Base-by-base conservation (phyloP, 2,797 vertebrate genomes). In the Macropus fuliginosus region DNA sequence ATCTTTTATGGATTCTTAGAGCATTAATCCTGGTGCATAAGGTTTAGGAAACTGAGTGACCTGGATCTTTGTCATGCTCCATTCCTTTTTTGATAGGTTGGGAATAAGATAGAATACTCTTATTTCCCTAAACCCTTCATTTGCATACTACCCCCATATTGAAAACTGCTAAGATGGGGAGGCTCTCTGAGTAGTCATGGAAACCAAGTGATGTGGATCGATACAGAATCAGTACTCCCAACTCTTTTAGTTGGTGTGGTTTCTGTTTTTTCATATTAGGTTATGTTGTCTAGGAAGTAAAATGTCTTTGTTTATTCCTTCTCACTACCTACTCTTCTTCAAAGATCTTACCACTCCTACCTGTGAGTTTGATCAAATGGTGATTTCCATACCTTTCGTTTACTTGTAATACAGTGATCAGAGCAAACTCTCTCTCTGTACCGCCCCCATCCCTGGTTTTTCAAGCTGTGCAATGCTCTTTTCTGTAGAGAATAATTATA, bases 351-450 rank as follows among this genome's bases (percentile, higher is more conserved):
- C 27, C 21, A 10, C 40, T 50, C 21, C 74, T 10, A 87, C 40
- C 9, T 10, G 56, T 21, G 55, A 56, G 27, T 93, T 62, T 93
- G 90, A 56, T 3, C 16, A 29, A 29, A 18, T 89, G 21, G 27
- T 0, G 24, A 95, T 56, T 57, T 94, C 52, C 27, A 3, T 93
- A 18, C 94, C 92, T 96, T 97, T 94, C 95, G 54, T 59, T 96
- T 55, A 95, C 94, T 31, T 95, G 2, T 93, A 81, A 96, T 94
- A 90, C 93, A 87, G 52, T 92, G 93, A 90, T 93, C 54, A 92
- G 94, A 97, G 56, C 94, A 94, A 54, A 97, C 95, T 98, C 81
- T 92, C 55, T 93, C 27, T 95, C 87, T 95, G 74, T 87, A 12
- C 74, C 9, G 27, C 74, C 21, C 10, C 21, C 40, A 2, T 27